Conservation (phyloP, 2,797 vertebrate species). For the Enteromius mattozi region DNA sequence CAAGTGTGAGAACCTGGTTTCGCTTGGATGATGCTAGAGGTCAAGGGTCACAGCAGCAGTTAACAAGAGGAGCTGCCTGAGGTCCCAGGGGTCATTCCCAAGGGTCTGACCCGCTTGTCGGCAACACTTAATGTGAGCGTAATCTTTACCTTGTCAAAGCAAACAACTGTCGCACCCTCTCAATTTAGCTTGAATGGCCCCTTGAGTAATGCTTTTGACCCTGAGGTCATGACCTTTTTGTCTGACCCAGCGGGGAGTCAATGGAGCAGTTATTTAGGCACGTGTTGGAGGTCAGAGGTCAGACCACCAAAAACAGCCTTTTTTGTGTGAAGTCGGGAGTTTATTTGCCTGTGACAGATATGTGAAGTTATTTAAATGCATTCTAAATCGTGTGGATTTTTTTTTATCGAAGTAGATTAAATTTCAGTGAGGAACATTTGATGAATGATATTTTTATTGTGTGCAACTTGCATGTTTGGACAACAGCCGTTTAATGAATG, state of each 20-base stretch:
- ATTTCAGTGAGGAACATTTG: not conserved
- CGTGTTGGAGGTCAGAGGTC: conserved; percentile 78
- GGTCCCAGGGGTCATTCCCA: conserved; percentile 75
- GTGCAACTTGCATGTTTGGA: not conserved
- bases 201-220: conserved; percentile 92
- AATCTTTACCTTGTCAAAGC: conserved; percentile 94
- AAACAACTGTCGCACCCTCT: conserved; percentile 84
- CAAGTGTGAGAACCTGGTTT: conserved; percentile 62
- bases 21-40: conserved; percentile 66
- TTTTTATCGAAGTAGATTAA: not conserved
- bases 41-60: conserved; percentile 73
- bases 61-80: conserved; percentile 78
- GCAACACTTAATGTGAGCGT: conserved; percentile 91
- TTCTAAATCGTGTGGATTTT: not conserved
- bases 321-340: conserved; percentile 59
- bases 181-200: conserved; percentile 84
- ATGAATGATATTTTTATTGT: not conserved
- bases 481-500: not conserved
- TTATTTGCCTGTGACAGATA: not conserved
- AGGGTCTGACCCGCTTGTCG: conserved; percentile 91
- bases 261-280: conserved; percentile 93
- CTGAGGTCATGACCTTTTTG: conserved; percentile 91
- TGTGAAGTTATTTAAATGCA: not conserved
- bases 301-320: conserved; percentile 69
- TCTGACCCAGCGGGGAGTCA: conserved; percentile 87